Evolutionary conservation across 2,888 invertebrate species (phyloP).

Genomic region (Nymphalis polychloros): DNA sequence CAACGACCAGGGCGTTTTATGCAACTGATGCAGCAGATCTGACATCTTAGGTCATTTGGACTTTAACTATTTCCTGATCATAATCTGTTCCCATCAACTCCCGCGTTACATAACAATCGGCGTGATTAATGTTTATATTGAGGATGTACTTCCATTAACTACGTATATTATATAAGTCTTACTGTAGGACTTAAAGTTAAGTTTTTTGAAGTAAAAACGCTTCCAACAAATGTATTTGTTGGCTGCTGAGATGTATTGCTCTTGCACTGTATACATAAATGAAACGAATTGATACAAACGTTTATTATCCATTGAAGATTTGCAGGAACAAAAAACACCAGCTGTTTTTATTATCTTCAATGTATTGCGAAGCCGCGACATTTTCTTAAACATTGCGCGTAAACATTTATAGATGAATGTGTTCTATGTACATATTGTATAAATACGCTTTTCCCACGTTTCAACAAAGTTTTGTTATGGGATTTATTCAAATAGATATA

Average conservation of each 20-base stretch:
- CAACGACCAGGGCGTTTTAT: slow-evolving; percentile 64
- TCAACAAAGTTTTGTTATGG: not conserved
- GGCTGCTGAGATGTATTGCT: slow-evolving; percentile 27
- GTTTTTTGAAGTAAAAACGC: slow-evolving; percentile 25
- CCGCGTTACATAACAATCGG: slow-evolving; percentile 28
- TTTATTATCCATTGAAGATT: slow-evolving; percentile 20
- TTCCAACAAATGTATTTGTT: slow-evolving; percentile 46
- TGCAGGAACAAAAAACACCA: not conserved
- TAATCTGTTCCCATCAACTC: slow-evolving; percentile 37
- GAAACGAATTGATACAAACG: slow-evolving; percentile 14
- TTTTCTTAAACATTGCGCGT: not conserved
- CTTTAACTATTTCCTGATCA: slow-evolving; percentile 52
- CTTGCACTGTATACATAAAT: slow-evolving; percentile 24
- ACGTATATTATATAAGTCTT: not conserved
- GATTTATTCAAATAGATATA: not conserved
- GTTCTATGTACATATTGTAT: not conserved
- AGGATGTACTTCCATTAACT: slow-evolving; percentile 12
- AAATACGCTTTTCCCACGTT: not conserved
- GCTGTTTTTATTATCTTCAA: not conserved
- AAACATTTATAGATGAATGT: not conserved
- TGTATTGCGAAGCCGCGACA: not conserved
- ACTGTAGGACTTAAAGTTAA: too few species aligned
- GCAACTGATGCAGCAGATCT: slow-evolving; percentile 71
- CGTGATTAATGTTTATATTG: slow-evolving; percentile 19
- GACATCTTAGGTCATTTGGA: slow-evolving; percentile 60